Percentiles rank a stretch among this genome's conserved stretches.
Evolutionary conservation across 2,797 vertebrate genomes (phyloP).

Genomic region (Lutjanus campechanus): DNA sequence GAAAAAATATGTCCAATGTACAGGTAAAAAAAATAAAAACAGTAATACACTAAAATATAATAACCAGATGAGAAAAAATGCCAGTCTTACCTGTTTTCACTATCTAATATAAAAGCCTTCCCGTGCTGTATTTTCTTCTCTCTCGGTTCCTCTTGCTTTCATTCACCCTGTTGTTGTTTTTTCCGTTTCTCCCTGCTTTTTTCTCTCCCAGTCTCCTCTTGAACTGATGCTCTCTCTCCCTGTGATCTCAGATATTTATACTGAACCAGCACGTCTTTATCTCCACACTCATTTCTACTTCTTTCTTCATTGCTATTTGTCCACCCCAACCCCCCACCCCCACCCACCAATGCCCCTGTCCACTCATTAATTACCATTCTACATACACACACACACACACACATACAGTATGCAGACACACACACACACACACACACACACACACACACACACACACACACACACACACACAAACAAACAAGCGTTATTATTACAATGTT

Average conservation of each 20-base stretch:
- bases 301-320: conserved; percentile 43
- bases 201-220: conserved; percentile 25
- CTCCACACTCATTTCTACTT: conserved; percentile 42
- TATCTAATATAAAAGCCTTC: not conserved
- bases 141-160: conserved; percentile 36
- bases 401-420: conserved; percentile 26
- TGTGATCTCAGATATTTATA: conserved; percentile 79
- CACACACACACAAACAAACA: conserved; percentile 19
- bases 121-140: conserved; percentile 12
- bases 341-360: not conserved
- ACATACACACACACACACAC: conserved; percentile 40
- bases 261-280: conserved; percentile 42
- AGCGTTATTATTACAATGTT: conserved; percentile 54
- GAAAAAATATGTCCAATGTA: not conserved
- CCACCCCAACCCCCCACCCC: not conserved
- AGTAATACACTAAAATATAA: not conserved
- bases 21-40: not conserved
- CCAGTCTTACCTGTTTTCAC: conserved; percentile 43
- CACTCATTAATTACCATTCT: conserved; percentile 43
- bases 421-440: not conserved
- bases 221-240: conserved; percentile 47
- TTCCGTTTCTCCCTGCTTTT: conserved; percentile 15
- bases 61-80: not conserved
- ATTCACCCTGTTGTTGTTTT: conserved; percentile 40
- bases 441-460: conserved; percentile 20